Percentiles rank a stretch among this genome's conserved stretches.
Evolutionary conservation across 2,888 invertebrate genomes (phyloP).

Genomic region (Meteorus colon): DNA sequence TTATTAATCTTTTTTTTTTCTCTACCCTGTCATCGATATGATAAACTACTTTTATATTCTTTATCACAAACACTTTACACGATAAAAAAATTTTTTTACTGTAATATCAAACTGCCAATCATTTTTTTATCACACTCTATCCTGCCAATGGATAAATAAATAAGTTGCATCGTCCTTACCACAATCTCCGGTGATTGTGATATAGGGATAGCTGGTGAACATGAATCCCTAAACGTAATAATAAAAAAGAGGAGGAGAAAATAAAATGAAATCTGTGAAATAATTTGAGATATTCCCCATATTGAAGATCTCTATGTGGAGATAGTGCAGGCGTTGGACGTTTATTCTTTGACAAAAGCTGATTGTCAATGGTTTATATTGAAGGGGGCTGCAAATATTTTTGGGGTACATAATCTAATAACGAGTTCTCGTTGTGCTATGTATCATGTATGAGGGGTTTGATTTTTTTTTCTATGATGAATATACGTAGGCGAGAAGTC

Average conservation of each 20-base stretch:
- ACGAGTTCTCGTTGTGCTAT: slow-evolving; percentile 69
- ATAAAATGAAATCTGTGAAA: slow-evolving; percentile 17
- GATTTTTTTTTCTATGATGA: slow-evolving; percentile 6
- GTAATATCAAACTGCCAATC: slow-evolving; percentile 35
- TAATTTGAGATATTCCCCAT: slow-evolving; percentile 30
- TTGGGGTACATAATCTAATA: slow-evolving; percentile 70
- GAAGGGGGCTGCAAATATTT: slow-evolving; percentile 45
- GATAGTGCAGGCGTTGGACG: not conserved
- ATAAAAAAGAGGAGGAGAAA: not conserved
- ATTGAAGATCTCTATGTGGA: slow-evolving; percentile 36
- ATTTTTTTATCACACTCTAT: slow-evolving; percentile 39
- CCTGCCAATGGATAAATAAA: not conserved
- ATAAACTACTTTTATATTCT: not conserved
- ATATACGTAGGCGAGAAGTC: not conserved
- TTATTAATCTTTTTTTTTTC: not conserved
- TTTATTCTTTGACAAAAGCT: slow-evolving; percentile 10
- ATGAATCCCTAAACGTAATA: not conserved
- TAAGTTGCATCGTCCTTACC: slow-evolving; percentile 36
- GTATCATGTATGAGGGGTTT: slow-evolving; percentile 63
- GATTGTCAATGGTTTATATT: not conserved
- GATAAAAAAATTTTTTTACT: slow-evolving; percentile 10
- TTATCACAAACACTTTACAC: not conserved
- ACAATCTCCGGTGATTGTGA: slow-evolving; percentile 51
- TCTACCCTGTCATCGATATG: not conserved
- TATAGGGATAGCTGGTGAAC: not conserved